Conservation (phyloP, 2,888 invertebrate species). For the Xestia xanthographa region DNA sequence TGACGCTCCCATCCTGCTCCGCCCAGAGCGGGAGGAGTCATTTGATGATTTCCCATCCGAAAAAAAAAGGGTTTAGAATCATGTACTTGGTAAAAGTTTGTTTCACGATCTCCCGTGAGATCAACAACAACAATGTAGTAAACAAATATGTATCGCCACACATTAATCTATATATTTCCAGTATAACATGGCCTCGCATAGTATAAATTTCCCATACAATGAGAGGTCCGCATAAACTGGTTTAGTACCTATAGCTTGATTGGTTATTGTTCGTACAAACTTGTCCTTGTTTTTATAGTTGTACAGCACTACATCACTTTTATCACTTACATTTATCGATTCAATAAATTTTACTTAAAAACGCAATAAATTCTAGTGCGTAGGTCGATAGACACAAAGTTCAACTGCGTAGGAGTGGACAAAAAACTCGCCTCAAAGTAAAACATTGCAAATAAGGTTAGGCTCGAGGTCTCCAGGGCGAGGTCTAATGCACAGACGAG, state of each 20-base stretch:
- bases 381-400: constrained; percentile 47
- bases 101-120: not conserved
- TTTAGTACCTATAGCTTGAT: too few relatives aligned
- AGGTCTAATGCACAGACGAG: not conserved
- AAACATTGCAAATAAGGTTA: constrained; percentile 16
- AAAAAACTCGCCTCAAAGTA: constrained; percentile 25
- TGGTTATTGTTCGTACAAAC: not conserved
- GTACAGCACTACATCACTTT: constrained; percentile 17
- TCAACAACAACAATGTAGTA: too few relatives aligned
- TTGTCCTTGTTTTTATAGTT: not conserved
- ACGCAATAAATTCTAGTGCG: constrained; percentile 53
- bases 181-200: too few relatives aligned
- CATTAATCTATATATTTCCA: too few relatives aligned
- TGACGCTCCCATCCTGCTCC: too few relatives aligned
- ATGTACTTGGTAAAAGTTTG: too few relatives aligned
- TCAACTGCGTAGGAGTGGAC: constrained; percentile 39
- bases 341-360: constrained; percentile 60
- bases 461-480: not conserved
- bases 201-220: too few relatives aligned
- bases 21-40: too few relatives aligned
- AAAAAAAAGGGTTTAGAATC: not conserved
- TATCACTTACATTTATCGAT: constrained; percentile 51
- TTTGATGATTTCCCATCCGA: too few relatives aligned
- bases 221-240: too few relatives aligned
- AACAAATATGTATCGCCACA: too few relatives aligned